A percentile compares a stretch with the other conserved stretches of the same genome.
These are phyloP conservation scores for Dicerorhinus sumatrensis DNA, from an alignment of 2,113 vertebrate genomes.

Conservation along the genomic window DNA sequence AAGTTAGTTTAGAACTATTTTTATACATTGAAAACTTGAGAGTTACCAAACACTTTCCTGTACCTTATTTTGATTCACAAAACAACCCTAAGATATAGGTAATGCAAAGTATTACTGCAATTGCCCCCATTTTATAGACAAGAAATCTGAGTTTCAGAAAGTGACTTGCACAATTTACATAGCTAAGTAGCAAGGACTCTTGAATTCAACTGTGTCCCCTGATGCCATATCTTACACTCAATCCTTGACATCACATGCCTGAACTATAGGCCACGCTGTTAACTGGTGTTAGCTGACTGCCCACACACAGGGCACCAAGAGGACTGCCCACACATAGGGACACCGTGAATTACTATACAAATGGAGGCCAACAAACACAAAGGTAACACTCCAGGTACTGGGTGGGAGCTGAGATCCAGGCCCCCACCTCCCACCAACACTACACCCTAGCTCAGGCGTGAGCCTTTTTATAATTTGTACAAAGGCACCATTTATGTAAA, in stretches of 20 bases:
- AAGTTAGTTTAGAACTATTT: background rate
- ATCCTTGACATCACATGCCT: background rate
- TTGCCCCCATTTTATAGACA: background rate
- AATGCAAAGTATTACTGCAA: background rate
- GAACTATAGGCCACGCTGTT: background rate
- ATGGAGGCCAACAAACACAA: background rate
- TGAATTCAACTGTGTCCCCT: background rate
- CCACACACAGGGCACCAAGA: background rate
- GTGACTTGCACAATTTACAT: background rate
- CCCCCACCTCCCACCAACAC: no score
- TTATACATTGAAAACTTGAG: background rate
- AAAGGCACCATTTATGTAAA: background rate
- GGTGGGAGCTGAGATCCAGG: background rate
- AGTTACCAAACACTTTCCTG: background rate
- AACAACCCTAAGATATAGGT: background rate
- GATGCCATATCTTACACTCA: background rate
- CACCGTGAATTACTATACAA: background rate
- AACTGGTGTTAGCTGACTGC: background rate
- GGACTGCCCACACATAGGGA: background rate
- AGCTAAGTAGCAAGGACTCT: background rate
- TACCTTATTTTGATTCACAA: conserved; percentile 12
- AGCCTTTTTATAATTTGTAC: background rate
- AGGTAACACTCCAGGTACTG: background rate
- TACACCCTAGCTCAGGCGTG: background rate
- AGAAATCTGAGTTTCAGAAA: background rate